These are phyloP conservation scores for Dendrocincla fuliginosa DNA, from an alignment of 2,797 vertebrate species.

Conservation along the genomic window DNA sequence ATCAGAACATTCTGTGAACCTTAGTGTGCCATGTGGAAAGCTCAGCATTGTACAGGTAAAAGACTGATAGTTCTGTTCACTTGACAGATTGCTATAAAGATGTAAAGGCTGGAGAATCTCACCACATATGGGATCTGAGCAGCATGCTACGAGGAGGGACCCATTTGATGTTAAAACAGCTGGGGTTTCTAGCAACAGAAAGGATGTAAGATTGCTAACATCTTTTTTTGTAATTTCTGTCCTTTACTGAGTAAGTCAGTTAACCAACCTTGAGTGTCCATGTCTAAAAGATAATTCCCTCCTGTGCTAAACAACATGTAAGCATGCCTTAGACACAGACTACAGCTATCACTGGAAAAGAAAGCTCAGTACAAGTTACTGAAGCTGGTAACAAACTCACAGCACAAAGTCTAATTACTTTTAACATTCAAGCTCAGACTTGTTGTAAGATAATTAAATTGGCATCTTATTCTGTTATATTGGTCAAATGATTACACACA, in stretches of 20 bases:
- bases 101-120: background rate
- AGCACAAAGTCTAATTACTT: background rate
- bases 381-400: background rate
- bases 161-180: background rate
- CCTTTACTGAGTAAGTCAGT: background rate
- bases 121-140: background rate
- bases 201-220: fast-evolving
- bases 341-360: background rate
- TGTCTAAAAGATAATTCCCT: background rate
- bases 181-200: background rate
- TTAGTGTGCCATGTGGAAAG: background rate
- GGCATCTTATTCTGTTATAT: background rate
- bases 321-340: background rate
- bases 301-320: background rate
- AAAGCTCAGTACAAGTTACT: background rate
- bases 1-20: fast-evolving
- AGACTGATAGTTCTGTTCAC: background rate
- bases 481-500: background rate
- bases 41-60: background rate
- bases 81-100: background rate
- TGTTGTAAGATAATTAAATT: background rate
- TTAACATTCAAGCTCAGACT: background rate
- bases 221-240: background rate
- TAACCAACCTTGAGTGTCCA: background rate
- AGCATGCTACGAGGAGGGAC: fast-evolving